Evolutionary conservation across 2,113 vertebrate genomes (phyloP), one percentile per base, ranked within the genome.

Genomic region (Solenodon paradoxus): DNA sequence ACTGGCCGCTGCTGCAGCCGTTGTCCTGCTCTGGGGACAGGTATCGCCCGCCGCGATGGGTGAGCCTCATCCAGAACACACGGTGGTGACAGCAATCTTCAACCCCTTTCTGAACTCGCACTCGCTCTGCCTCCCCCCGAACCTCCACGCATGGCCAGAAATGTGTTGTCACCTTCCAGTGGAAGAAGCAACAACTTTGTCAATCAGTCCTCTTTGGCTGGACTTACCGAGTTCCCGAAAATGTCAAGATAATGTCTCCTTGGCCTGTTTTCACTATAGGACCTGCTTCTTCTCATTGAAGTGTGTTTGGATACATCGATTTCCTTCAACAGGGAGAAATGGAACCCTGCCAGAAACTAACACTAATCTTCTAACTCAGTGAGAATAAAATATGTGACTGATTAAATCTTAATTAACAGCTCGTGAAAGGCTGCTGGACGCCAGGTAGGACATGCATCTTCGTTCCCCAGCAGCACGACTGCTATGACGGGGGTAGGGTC

Each of bases 401-500:
- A 97, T 98, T 98, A 98, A 97, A 98, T 98, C 97, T 98, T 98
- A 97, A 98, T 98, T 98, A 98, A 96, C 95, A 96, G 97, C 97
- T 97, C 96, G 97, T 97, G 97, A 97, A 98, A 98, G 94, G 90
- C 97, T 97, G 94, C 89, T 93, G 95, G 94, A 96, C 96, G 96
- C 88, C 97, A 97, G 95, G 88, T 96, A 64, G 89, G 74, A 83
- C 68, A 78, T 55, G 94, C 96, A 97, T 96, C 90, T 98, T 97
- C 97, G 97, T 97, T 97, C 96, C 68, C 84, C 77, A 80, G 94
- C 90, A 79, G 85, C 26, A 57, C 75, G 28, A 22, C 7, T 71
- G 51, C 95, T 64, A 61, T 87, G 47, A 83, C 24, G 53, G 95
- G 63, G 87, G 45, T 45, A 92, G 55, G 49, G 40, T 59, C 85